Evolutionary conservation across 2,888 invertebrate genomes (phyloP).

Genomic region (Entomobrya multifasciata): DNA sequence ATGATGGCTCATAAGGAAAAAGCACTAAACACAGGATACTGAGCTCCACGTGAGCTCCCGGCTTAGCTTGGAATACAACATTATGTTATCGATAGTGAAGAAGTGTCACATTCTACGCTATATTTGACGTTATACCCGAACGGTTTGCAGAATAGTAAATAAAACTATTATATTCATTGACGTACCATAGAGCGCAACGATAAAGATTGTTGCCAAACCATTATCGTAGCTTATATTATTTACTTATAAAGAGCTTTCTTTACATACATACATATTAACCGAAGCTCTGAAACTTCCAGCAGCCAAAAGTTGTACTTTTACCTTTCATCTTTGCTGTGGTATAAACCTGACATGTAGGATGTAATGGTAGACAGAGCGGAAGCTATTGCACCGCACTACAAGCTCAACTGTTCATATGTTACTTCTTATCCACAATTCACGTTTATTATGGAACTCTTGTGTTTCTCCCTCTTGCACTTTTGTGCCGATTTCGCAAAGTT

Average conservation of each 20-base stretch:
- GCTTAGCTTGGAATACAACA: background rate
- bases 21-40: background rate
- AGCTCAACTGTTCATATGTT: too few relatives aligned
- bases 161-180: too few relatives aligned
- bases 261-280: background rate
- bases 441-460: too few relatives aligned
- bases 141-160: too few relatives aligned
- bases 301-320: background rate
- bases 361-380: conserved; percentile 30
- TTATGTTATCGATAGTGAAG: background rate
- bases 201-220: background rate
- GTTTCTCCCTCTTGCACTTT: conserved; percentile 45
- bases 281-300: background rate
- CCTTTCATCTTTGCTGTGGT: background rate
- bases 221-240: background rate
- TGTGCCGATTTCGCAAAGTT: conserved; percentile 39
- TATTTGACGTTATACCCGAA: background rate
- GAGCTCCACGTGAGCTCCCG: background rate
- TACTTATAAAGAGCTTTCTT: background rate
- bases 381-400: conserved; percentile 36
- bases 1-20: background rate
- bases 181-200: background rate
- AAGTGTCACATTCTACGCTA: background rate
- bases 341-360: too few relatives aligned
- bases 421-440: too few relatives aligned